A percentile compares a stretch with the other conserved stretches of the same genome.
phyloP scores from a whole-genome alignment of 2,797 vertebrate genomes.

The Rhinoraja longicauda region DNA sequence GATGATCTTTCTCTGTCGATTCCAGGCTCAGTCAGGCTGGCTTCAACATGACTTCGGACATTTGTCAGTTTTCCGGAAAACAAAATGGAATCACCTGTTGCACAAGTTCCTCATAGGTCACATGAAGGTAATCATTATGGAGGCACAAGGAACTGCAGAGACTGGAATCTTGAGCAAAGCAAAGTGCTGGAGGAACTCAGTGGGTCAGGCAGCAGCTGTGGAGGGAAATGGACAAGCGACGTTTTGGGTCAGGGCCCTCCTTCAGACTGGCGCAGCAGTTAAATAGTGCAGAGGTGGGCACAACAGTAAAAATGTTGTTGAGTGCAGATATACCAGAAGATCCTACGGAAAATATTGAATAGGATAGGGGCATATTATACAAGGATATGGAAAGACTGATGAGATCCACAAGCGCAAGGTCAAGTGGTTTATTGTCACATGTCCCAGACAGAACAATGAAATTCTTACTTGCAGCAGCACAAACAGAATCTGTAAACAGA shows the following conservation, averaged over 20 bases:
- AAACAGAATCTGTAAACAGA: too few relatives aligned
- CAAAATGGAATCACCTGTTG: conserved; percentile 78
- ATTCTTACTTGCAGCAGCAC: too few relatives aligned
- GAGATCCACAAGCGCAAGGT: background rate
- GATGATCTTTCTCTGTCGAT: background rate
- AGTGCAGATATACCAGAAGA: background rate
- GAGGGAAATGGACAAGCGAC: too few relatives aligned
- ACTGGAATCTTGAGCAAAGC: too few relatives aligned
- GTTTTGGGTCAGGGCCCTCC: too few relatives aligned
- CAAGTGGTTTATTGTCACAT: too few relatives aligned
- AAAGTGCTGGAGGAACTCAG: too few relatives aligned
- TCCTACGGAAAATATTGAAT: background rate
- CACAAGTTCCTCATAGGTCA: conserved; percentile 91
- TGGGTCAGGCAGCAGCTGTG: too few relatives aligned
- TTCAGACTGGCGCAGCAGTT: too few relatives aligned
- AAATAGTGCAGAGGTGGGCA: background rate
- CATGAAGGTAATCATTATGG: conserved; percentile 69
- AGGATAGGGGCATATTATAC: background rate
- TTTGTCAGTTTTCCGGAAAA: conserved; percentile 82
- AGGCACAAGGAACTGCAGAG: too few relatives aligned
- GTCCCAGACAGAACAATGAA: too few relatives aligned
- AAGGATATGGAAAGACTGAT: background rate
- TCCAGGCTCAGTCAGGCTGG: conserved; percentile 78
- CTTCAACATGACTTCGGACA: conserved; percentile 79
- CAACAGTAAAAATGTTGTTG: background rate